Evolutionary conservation across 2,797 vertebrate genomes (phyloP).

Genomic region (Gobio occitaniae): DNA sequence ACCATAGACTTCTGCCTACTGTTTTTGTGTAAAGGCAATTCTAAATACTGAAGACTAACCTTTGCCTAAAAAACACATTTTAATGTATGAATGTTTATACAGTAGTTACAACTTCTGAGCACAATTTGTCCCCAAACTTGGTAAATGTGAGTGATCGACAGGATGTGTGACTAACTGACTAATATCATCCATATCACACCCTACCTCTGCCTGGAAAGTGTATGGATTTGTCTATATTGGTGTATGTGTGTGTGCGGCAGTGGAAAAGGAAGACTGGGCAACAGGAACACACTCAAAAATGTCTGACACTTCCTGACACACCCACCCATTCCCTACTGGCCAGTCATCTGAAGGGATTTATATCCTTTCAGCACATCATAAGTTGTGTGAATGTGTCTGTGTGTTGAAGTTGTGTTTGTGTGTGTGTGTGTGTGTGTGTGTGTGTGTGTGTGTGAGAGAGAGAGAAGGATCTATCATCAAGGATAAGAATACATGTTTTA

Average conservation of each 20-base stretch:
- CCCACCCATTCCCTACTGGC: constrained; percentile 27
- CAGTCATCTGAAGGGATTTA: constrained; percentile 44
- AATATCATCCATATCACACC: constrained; percentile 63
- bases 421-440: neutral
- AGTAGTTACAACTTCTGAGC: neutral
- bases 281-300: constrained; percentile 56
- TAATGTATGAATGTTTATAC: neutral
- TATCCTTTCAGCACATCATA: constrained; percentile 22
- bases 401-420: constrained; percentile 19
- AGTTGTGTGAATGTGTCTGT: constrained; percentile 14
- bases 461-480: constrained; percentile 49
- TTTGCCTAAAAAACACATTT: neutral
- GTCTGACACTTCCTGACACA: constrained; percentile 39
- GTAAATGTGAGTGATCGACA: constrained; percentile 20
- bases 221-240: neutral
- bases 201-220: constrained; percentile 53
- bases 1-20: neutral
- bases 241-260: neutral
- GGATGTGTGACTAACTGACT: constrained; percentile 62
- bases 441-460: neutral
- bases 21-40: neutral
- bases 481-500: constrained; percentile 63
- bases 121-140: constrained; percentile 3
- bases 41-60: neutral
- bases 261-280: constrained; percentile 50